Evolutionary conservation across 2,113 vertebrate species (phyloP).

Genomic region (Microcebus lehilahytsara): DNA sequence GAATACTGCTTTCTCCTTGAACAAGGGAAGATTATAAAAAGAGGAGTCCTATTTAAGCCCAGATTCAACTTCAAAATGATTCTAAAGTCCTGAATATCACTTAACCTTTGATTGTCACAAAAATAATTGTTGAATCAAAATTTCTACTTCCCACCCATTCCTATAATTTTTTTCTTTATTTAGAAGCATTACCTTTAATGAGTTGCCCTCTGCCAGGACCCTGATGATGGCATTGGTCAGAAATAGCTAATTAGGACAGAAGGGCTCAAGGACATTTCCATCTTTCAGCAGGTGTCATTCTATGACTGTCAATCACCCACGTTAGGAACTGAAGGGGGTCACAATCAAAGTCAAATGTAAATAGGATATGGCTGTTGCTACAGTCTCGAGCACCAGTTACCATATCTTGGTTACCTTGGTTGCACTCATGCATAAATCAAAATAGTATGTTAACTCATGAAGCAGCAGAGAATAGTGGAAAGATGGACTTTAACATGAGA

Average conservation of each 20-base stretch:
- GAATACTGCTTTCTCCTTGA: neutral
- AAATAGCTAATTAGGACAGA: neutral
- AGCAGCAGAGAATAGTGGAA: neutral
- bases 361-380: neutral
- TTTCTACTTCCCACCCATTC: neutral
- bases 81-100: neutral
- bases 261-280: neutral
- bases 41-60: neutral
- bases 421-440: neutral
- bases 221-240: neutral
- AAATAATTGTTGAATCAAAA: constrained; percentile 1
- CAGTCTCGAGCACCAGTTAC: neutral
- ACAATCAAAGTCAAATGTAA: neutral
- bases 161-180: neutral
- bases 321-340: neutral
- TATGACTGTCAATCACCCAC: neutral
- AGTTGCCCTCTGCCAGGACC: neutral
- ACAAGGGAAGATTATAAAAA: neutral
- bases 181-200: neutral
- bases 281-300: neutral
- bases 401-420: neutral
- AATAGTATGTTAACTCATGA: neutral
- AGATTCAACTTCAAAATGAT: neutral
- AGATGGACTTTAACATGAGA: neutral
- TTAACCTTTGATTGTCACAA: neutral